Evolutionary conservation across 2,113 vertebrate genomes (phyloP).

Genomic region (Ochotona princeps): DNA sequence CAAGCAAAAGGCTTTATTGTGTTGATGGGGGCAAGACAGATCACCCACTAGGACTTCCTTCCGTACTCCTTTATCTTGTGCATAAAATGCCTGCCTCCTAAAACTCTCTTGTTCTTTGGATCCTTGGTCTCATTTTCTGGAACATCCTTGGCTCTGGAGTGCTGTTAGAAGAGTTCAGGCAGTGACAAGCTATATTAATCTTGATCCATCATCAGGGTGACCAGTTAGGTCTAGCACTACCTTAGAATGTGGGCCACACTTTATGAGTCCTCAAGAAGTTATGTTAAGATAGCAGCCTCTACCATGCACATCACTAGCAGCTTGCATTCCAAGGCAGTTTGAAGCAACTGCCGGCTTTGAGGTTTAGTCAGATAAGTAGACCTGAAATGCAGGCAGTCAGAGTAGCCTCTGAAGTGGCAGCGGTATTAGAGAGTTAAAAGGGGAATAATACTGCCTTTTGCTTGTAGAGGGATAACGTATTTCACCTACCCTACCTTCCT

Average conservation of each 20-base stretch:
- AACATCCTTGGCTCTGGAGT: not conserved
- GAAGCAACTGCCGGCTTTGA: not conserved
- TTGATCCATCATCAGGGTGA: not conserved
- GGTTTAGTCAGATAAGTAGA: not conserved
- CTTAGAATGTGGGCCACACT: not conserved
- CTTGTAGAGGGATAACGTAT: not conserved
- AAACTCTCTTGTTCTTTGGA: not conserved
- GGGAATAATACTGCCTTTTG: constrained; percentile 48
- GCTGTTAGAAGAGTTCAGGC: not conserved
- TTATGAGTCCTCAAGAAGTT: not conserved
- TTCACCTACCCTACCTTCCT: not conserved
- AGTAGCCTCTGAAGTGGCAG: not conserved
- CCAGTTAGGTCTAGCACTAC: not conserved
- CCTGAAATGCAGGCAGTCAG: constrained; percentile 43
- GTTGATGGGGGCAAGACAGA: not conserved
- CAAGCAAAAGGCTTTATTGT: not conserved
- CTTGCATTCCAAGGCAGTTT: constrained; percentile 2
- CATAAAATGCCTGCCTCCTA: not conserved
- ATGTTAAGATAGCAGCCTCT: not conserved
- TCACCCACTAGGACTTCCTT: not conserved
- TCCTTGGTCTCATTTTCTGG: not conserved
- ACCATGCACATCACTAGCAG: not conserved
- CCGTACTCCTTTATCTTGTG: not conserved
- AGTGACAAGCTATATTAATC: not conserved
- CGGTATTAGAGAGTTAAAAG: constrained; percentile 5